These are phyloP conservation scores for Tetramorium alpestre DNA, from an alignment of 1,140 invertebrate genomes.

Conservation along the genomic window DNA sequence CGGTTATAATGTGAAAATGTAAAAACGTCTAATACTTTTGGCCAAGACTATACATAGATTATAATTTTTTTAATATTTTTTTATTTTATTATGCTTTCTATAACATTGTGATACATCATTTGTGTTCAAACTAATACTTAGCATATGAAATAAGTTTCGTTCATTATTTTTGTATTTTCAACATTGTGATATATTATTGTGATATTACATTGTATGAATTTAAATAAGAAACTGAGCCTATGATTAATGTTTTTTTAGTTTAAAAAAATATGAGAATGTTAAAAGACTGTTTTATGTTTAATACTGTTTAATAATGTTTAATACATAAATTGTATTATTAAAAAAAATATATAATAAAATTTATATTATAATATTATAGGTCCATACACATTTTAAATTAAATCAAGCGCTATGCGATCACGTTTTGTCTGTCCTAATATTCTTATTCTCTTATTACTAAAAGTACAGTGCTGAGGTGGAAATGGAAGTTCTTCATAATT, in stretches of 20 bases:
- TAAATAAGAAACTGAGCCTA: background rate
- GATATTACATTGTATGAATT: too few relatives aligned
- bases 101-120: background rate
- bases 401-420: background rate
- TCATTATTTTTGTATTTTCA: background rate
- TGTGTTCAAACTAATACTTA: background rate
- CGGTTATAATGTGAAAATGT: too few relatives aligned
- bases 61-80: too few relatives aligned
- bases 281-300: too few relatives aligned
- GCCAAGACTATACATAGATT: too few relatives aligned
- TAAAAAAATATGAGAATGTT: too few relatives aligned
- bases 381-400: background rate
- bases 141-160: background rate
- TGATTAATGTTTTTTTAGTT: background rate
- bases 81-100: background rate
- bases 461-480: background rate
- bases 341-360: too few relatives aligned
- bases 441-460: background rate
- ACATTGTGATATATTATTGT: background rate
- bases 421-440: background rate
- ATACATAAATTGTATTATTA: too few relatives aligned
- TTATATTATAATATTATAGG: background rate
- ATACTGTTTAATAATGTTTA: too few relatives aligned
- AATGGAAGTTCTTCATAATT: background rate
- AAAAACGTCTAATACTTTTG: too few relatives aligned